These are phyloP conservation scores for Diabrotica virgifera DNA, from an alignment of 1,140 invertebrate genomes.

Conservation along the genomic window DNA sequence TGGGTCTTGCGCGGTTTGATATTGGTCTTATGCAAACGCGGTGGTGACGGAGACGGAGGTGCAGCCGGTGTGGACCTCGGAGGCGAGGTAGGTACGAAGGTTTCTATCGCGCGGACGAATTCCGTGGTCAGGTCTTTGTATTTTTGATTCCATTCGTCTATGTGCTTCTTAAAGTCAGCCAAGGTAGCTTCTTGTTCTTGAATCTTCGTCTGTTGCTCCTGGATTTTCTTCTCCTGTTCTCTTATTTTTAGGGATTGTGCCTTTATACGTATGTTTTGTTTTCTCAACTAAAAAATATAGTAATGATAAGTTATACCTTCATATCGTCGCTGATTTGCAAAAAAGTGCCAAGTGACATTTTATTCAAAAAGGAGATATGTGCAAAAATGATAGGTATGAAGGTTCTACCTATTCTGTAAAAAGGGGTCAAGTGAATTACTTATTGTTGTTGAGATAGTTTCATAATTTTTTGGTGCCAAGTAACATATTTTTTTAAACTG, in stretches of 20 bases:
- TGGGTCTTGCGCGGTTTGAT: slow-evolving; percentile 41
- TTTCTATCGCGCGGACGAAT: slow-evolving; percentile 52
- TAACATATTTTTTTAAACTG: no score
- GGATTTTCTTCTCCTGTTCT: slow-evolving; percentile 51
- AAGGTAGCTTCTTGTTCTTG: slow-evolving; percentile 52
- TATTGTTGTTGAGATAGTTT: no score
- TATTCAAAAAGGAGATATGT: no score
- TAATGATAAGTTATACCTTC: no score
- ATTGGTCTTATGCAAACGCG: slow-evolving; percentile 30
- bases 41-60: neutral
- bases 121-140: slow-evolving; percentile 54
- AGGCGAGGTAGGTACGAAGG: slow-evolving; percentile 37
- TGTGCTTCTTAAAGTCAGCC: slow-evolving; percentile 54
- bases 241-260: slow-evolving; percentile 43
- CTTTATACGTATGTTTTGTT: slow-evolving; percentile 31
- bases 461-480: no score
- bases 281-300: slow-evolving; percentile 26
- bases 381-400: no score
- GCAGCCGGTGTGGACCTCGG: slow-evolving; percentile 36
- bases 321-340: no score
- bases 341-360: no score
- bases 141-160: slow-evolving; percentile 59
- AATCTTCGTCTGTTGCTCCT: slow-evolving; percentile 52
- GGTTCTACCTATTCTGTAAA: no score
- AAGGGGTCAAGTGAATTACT: no score